A percentile compares a stretch with the other conserved stretches of the same genome.
These are phyloP conservation scores for Eristalinus sepulchralis DNA, from an alignment of 2,888 invertebrate species.

Conservation along the genomic window DNA sequence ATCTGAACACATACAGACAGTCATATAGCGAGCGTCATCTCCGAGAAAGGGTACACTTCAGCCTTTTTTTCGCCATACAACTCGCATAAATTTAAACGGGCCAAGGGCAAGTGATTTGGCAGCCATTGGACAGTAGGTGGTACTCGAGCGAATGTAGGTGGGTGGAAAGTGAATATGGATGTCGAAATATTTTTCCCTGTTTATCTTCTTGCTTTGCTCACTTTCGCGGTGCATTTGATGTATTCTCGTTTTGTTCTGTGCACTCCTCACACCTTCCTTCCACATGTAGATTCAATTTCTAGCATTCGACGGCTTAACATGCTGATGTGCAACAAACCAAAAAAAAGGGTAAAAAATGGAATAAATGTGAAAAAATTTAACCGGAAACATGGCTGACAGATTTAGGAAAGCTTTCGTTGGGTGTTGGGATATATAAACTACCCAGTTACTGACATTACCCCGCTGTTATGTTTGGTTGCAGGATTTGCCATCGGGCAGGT, in stretches of 20 bases:
- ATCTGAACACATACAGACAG: neutral
- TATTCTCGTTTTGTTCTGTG: neutral
- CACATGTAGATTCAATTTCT: neutral
- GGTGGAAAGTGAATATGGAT: slow-evolving; percentile 1
- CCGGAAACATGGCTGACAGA: slow-evolving; percentile 9
- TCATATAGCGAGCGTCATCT: neutral
- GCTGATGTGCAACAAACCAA: neutral
- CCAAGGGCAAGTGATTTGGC: slow-evolving; percentile 31
- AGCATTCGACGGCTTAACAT: neutral
- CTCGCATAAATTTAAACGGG: slow-evolving; percentile 28
- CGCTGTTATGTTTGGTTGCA: neutral
- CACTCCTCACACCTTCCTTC: neutral
- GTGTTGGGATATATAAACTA: neutral
- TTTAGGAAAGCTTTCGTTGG: neutral
- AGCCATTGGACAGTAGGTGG: slow-evolving; percentile 7
- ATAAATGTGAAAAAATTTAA: slow-evolving; percentile 8
- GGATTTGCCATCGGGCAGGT: neutral
- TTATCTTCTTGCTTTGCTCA: neutral
- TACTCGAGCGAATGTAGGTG: neutral
- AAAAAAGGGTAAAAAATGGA: neutral
- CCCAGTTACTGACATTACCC: no score
- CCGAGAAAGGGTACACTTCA: neutral
- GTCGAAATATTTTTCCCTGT: neutral
- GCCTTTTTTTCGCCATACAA: slow-evolving; percentile 3
- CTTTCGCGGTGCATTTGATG: neutral